Evolutionary conservation across 2,113 vertebrate species (phyloP).

Genomic region (Mus pahari): DNA sequence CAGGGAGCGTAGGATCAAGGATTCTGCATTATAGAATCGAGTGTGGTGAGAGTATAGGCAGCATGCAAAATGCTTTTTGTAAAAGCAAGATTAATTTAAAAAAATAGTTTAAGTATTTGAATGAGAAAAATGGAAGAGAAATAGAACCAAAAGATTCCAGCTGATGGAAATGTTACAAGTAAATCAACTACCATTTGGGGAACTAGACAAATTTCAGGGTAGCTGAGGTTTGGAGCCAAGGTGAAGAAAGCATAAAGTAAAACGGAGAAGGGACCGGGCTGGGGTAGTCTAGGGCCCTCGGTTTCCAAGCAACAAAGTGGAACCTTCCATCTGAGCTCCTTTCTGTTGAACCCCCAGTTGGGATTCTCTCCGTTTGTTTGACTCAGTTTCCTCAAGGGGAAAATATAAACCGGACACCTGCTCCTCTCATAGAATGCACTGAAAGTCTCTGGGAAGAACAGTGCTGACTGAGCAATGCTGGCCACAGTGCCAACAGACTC

Average conservation of each 20-base stretch:
- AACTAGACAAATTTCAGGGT: not conserved
- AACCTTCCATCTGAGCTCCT: not conserved
- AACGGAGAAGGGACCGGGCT: not conserved
- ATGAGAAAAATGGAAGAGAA: conserved; percentile 6
- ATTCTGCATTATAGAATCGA: not conserved
- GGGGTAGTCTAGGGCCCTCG: not conserved
- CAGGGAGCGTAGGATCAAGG: not conserved
- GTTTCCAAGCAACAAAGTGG: not conserved
- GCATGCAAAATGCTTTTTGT: not conserved
- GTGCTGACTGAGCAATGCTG: not conserved
- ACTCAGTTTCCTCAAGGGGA: not conserved
- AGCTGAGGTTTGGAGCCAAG: not conserved
- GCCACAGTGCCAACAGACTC: not conserved
- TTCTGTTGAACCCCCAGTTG: conserved; percentile 1
- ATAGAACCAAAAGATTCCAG: not conserved
- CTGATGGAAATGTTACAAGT: not conserved
- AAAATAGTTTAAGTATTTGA: not conserved
- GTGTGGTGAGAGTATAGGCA: not conserved
- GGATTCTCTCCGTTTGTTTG: not conserved
- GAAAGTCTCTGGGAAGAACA: conserved; percentile 10
- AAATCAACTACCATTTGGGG: not conserved
- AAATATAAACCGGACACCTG: not conserved
- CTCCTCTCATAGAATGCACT: not conserved
- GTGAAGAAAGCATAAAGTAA: not conserved
- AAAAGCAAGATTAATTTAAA: not conserved